Base-by-base conservation (phyloP, 2,888 invertebrate genomes). In the Lasioglossum malachurum region DNA sequence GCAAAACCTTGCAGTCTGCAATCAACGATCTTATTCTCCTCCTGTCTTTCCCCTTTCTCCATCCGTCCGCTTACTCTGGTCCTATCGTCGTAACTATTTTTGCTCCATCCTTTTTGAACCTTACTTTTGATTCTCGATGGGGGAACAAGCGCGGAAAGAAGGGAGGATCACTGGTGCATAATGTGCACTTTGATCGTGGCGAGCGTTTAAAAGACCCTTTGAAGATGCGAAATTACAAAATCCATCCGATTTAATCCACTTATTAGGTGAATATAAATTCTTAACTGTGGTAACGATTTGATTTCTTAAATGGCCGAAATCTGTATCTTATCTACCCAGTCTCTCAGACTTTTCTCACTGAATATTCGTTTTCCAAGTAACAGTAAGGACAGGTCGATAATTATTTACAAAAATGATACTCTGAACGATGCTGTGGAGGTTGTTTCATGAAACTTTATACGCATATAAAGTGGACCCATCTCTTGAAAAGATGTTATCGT, bases 81-180 rank as follows among this genome's bases (percentile, higher is more conserved):
- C 76, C 87, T 84, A 79, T 82, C 84, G 71, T 75, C 67, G 69
- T 69, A 87, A 83, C 87, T 87, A 87, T 87, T 87, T 87, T 80
- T 87, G 87, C 77, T 78, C 82, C 84, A 71, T 76, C 82, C 76
- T 73, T 84, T 87, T 87, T 78, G 74, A 84, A 87, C 82, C 84
- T 87, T 64, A 87, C 84, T 82, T 84, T 87, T 82, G 78, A 74
- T 77, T 81, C 74, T 38, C 71, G 81, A 77, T 67, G 75, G 69
- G 60, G 69, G 53, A 49, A 87, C 49, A 78, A 80, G 75, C 57
- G 60, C 57, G 75, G 69, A 41, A 16, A 38, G 31, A 44, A 64
- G 49, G 75, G 53, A 78, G 76, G 83, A 69, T 73, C 80, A 38
- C 44, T 31, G 87, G 83, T 75, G 87, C 78, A 82, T 79, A 83